Evolutionary conservation across 1,140 invertebrate species (phyloP), one percentile per base, ranked within the genome.

Genomic region (Propsilocerus akamusi): DNA sequence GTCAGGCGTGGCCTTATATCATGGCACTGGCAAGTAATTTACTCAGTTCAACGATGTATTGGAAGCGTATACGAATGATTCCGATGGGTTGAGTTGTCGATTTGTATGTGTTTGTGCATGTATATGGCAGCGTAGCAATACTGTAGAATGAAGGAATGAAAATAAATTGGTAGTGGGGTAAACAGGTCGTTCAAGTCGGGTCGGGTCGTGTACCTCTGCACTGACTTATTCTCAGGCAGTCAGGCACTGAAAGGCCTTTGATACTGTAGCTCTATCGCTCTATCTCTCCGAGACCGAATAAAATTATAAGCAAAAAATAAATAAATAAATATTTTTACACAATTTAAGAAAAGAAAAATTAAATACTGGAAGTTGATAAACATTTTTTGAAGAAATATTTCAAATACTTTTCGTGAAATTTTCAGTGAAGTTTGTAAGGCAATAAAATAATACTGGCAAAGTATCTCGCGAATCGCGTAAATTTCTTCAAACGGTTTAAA

Each of bases 181-280:
- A 41, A 41, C 34, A 41, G 34, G 58, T 59, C 60, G 61, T 62
- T 65, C 62, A 60, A 64, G 62, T 64, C 63, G 63, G 63, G 63
- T 65, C 63, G 63, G 63, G 63, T 65, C 63, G 63, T 65, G 63
- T 65, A 65, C 63, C 63, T 65, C 65, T 65, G 63, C 61, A 63
- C 63, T 63, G 63, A 65, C 63, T 65, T 41, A 17, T 12, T 61
- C 65, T 62, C 57, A 64, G 63, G 59, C 63, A 65, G 63, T 65
- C 63, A 65, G 63, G 60, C 61, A 63, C 58, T 64, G 63, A 63
- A 61, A 63, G 61, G 62, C 63, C 63, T 64, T 63, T 61, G 60
- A 62, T 63, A 61, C 61, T 62, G 63, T 59, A 61, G 61, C 61
- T 61, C 62, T 59, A 64, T 61, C 61, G 62, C 61, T 60, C 32